These are phyloP conservation scores for Holothuria scabra DNA, from an alignment of 53 echinoderm and acorn worm genomes.

Conservation along the genomic window DNA sequence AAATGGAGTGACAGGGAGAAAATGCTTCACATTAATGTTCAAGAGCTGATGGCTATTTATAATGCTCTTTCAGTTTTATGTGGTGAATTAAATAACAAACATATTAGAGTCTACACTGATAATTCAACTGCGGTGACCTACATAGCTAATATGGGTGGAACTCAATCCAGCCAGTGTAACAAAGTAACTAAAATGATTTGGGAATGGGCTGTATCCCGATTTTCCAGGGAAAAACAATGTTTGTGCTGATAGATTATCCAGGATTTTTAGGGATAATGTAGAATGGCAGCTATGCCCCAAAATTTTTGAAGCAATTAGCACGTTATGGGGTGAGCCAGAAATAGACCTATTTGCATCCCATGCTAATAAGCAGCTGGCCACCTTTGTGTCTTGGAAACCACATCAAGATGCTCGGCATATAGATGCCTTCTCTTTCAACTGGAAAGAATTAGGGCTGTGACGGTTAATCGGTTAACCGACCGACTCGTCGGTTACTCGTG, in stretches of 20 bases:
- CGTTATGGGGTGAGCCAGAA: slow-evolving; percentile 10
- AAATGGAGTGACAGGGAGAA: no score
- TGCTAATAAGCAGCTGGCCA: neutral
- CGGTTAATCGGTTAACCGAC: no score
- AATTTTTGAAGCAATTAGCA: slow-evolving; percentile 18
- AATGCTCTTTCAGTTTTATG: no score
- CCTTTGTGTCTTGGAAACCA: slow-evolving; percentile 5
- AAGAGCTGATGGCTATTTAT: no score
- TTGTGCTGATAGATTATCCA: slow-evolving; percentile 10
- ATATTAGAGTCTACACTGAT: neutral
- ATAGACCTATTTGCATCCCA: slow-evolving; percentile 18
- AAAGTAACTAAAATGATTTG: slow-evolving; percentile 21
- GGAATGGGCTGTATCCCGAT: slow-evolving; percentile 18
- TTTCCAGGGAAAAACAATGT: slow-evolving; percentile 26
- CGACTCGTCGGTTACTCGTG: no score
- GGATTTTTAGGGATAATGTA: slow-evolving; percentile 1
- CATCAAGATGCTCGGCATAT: neutral
- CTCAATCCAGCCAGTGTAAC: slow-evolving; percentile 9
- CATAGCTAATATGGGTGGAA: slow-evolving; percentile 18
- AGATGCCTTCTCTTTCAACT: slow-evolving; percentile 8
- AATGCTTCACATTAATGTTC: no score
- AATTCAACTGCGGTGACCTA: slow-evolving; percentile 21
- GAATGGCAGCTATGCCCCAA: slow-evolving; percentile 39
- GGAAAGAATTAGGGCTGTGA: no score
- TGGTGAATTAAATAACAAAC: no score